Evolutionary conservation across 2,888 invertebrate species (phyloP).

Genomic region (Drosophila kanekoi): DNA sequence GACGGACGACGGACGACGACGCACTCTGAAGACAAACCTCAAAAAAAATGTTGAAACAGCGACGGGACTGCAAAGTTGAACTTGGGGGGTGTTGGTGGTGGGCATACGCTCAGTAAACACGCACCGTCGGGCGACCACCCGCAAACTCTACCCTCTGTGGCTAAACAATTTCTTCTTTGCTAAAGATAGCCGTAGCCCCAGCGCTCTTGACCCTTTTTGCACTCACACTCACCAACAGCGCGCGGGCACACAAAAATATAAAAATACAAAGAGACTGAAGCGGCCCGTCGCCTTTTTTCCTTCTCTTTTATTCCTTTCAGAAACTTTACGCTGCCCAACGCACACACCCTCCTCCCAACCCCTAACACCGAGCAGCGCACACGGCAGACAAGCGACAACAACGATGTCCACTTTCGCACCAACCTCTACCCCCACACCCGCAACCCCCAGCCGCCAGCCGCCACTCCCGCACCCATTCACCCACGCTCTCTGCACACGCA

Average conservation of each 20-base stretch:
- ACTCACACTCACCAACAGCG: slow-evolving; percentile 49
- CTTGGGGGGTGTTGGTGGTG: slow-evolving; percentile 5
- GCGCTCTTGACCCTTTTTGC: slow-evolving; percentile 78
- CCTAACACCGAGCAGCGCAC: slow-evolving; percentile 28
- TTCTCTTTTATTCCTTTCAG: slow-evolving; percentile 66
- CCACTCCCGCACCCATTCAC: slow-evolving; percentile 10
- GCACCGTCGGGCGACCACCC: slow-evolving; percentile 26
- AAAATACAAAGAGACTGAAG: slow-evolving; percentile 35
- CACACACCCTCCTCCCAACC: slow-evolving; percentile 2
- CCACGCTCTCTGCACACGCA: slow-evolving; percentile 27
- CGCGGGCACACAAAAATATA: not conserved
- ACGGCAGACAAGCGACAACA: slow-evolving; percentile 76
- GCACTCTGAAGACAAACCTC: slow-evolving; percentile 43
- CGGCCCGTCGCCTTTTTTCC: slow-evolving; percentile 27
- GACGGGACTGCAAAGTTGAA: slow-evolving; percentile 54
- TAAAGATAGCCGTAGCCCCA: slow-evolving; percentile 54
- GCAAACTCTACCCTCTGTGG: slow-evolving; percentile 2
- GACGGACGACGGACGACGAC: not conserved
- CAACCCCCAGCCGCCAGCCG: not conserved
- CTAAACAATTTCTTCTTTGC: slow-evolving; percentile 53
- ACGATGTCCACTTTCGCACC: slow-evolving; percentile 78
- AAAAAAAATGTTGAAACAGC: slow-evolving; percentile 49
- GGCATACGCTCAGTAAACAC: slow-evolving; percentile 57
- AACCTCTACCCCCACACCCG: slow-evolving; percentile 19
- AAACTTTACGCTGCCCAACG: slow-evolving; percentile 70